Percentiles rank a stretch among this genome's conserved stretches.
Conservation (phyloP, 2,888 invertebrate species). For the Lepidochitona cinerea region DNA sequence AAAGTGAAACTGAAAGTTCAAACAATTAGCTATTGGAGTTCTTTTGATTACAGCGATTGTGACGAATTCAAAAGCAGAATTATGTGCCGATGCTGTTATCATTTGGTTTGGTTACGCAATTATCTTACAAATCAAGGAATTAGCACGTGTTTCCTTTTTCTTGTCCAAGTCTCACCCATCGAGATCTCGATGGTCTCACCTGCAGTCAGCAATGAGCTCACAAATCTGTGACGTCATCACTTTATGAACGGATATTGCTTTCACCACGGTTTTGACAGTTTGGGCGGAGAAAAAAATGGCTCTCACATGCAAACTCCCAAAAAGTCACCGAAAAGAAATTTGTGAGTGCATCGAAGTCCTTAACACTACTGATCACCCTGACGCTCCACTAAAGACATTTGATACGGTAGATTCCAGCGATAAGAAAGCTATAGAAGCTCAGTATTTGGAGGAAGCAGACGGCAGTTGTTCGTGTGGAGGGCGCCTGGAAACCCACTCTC, state of each 20-base stretch:
- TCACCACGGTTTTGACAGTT: neutral
- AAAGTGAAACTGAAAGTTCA: too few relatives aligned
- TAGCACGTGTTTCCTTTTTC: too few relatives aligned
- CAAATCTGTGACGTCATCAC: neutral
- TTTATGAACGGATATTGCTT: neutral
- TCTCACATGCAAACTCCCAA: neutral
- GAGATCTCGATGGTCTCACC: too few relatives aligned
- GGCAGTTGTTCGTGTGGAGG: neutral
- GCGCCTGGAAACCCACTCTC: neutral
- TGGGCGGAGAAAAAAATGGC: too few relatives aligned
- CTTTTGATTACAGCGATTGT: too few relatives aligned
- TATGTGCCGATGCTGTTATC: too few relatives aligned
- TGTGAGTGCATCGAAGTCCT: neutral
- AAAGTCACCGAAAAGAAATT: neutral
- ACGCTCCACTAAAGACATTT: neutral
- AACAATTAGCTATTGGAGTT: too few relatives aligned
- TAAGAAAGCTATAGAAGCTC: neutral
- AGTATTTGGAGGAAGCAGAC: neutral
- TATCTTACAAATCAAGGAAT: too few relatives aligned
- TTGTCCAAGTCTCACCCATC: too few relatives aligned
- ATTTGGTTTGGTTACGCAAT: too few relatives aligned
- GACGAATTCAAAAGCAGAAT: too few relatives aligned
- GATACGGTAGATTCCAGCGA: neutral
- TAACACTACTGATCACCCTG: neutral
- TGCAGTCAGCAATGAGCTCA: too few relatives aligned